Conservation (phyloP, 2,113 vertebrate species). For the Symphodus melops region DNA sequence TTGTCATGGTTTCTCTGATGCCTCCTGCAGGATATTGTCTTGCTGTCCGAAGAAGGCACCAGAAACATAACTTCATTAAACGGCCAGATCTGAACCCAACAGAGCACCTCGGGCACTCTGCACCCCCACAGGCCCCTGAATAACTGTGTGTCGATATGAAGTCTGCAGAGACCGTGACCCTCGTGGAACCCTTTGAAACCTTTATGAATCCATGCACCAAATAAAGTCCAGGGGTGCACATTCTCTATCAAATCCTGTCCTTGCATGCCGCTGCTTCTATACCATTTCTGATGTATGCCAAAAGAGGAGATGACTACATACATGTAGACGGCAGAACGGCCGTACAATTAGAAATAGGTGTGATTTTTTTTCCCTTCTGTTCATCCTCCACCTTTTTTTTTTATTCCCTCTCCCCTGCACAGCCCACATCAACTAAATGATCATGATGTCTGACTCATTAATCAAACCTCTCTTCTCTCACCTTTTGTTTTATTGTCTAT, state of each 20-base stretch:
- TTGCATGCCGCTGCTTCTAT: neutral
- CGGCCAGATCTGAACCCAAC: neutral
- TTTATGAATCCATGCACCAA: neutral
- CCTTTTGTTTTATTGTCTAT: constrained; percentile 26
- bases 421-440: constrained; percentile 17
- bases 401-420: neutral
- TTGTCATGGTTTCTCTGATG: neutral
- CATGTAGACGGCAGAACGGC: neutral
- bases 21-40: neutral
- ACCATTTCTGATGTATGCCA: neutral
- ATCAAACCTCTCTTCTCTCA: constrained; percentile 25
- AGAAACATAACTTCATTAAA: neutral
- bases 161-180: neutral
- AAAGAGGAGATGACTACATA: neutral
- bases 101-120: neutral
- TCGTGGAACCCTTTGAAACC: neutral
- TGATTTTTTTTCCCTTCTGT: neutral
- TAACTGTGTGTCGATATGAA: neutral
- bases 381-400: neutral
- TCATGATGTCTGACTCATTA: constrained; percentile 40
- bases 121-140: neutral
- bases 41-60: neutral
- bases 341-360: neutral
- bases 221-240: neutral
- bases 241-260: neutral